phyloP scores from a whole-genome alignment of 2,888 invertebrate species.

The Boloria selene region DNA sequence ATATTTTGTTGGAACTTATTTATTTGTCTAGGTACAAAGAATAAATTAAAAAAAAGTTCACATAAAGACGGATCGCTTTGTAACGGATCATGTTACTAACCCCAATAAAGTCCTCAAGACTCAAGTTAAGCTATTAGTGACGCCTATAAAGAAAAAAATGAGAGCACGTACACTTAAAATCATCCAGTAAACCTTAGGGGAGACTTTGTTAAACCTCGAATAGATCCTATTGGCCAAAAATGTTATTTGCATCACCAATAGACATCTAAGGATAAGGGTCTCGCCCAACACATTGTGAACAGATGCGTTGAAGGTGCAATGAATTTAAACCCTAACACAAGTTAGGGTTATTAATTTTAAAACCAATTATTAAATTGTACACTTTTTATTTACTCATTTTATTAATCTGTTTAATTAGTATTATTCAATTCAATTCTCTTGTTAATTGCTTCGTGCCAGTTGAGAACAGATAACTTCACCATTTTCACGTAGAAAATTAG shows the following conservation, averaged over 20 bases:
- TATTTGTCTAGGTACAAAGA: background rate
- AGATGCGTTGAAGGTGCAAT: conserved; percentile 68
- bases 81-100: conserved; percentile 16
- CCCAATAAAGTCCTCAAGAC: conserved; percentile 18
- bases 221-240: conserved; percentile 59
- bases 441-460: no score
- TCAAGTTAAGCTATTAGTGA: conserved; percentile 25
- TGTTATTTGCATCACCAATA: conserved; percentile 56
- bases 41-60: background rate
- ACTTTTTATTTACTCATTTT: no score
- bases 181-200: conserved; percentile 51
- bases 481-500: no score
- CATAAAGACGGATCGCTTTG: conserved; percentile 12
- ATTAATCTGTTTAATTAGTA: no score
- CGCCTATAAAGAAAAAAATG: conserved; percentile 39
- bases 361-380: no score
- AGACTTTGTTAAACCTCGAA: conserved; percentile 51
- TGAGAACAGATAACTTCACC: no score
- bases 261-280: conserved; percentile 57
- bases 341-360: conserved; percentile 24
- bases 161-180: conserved; percentile 40
- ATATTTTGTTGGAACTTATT: background rate
- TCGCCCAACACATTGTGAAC: conserved; percentile 52
- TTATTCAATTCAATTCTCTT: no score
- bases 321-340: conserved; percentile 54